Base-by-base conservation (phyloP, 37 sponge, comb jelly and placozoan species). In the Hexactinellida sp. region DNA sequence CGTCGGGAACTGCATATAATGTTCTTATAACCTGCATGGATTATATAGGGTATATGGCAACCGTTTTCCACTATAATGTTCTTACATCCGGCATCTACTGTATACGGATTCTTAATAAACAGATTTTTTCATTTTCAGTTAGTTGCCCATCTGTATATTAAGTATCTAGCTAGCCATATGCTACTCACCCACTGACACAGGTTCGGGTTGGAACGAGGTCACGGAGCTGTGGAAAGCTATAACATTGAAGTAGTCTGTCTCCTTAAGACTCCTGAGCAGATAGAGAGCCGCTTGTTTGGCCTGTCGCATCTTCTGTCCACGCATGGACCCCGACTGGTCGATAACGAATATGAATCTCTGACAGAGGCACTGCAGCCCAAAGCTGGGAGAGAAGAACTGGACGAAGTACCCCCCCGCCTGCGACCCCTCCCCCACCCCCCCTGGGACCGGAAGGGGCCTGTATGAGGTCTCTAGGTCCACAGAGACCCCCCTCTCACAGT, bases 391-490 rank as follows among this genome's bases (percentile, higher is more conserved):
- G 76, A 63, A 63, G 76, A 25, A 63, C 34, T 63, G 76, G 3
- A 28, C 5, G 76, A 63, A 63, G 34, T 63, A n/a, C 19, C 34
- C 19, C 34, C 30, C 76, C 34, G 76, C 3, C 76, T 21, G 28
- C 25, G 5, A 32, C 5, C 76, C 76, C 32, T 10, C 25, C 34
- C 76, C 76, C 34, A 63, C 34, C 28, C 76, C 76, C 76, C 13
- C 76, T 23, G 32, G 5, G 3, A 63, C 76, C 32, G 21, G 28
- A 3, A n/a, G 32, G 5, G 76, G 76, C 34, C 3, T 10, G 34
- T 21, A 63, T 3, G 76, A 63, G 76, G 76, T 63, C 76, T 63
- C 76, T 23, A 63, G 76, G 76, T 63, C 76, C 34, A 63, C 28
- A 10, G 76, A 63, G 76, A 63, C 76, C 30, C 76, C 76, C 28